Percentiles rank a stretch among this genome's conserved stretches.
These are phyloP conservation scores for Phylloscopus whistleri DNA, from an alignment of 2,113 vertebrate species.

Conservation along the genomic window DNA sequence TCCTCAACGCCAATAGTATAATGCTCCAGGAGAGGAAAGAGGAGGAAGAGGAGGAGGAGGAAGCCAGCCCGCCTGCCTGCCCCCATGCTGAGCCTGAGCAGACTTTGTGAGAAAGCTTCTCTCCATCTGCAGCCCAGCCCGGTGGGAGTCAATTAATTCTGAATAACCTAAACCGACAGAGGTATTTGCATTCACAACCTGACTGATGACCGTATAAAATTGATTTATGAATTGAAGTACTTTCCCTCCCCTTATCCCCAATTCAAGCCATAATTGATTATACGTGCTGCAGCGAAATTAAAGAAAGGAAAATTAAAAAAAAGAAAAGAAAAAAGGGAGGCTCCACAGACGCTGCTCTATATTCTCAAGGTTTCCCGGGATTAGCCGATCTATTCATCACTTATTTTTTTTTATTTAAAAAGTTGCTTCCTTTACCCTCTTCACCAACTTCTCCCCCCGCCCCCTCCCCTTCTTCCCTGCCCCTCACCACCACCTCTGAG, in stretches of 20 bases:
- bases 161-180: constrained; percentile 84
- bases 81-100: constrained; percentile 74
- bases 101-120: constrained; percentile 77
- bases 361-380: constrained; percentile 72
- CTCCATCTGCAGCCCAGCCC: constrained; percentile 75
- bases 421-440: constrained; percentile 66
- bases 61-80: constrained; percentile 48
- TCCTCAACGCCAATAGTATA: constrained; percentile 53
- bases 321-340: constrained; percentile 72
- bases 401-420: constrained; percentile 74
- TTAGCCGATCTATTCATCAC: constrained; percentile 76
- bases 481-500: neutral
- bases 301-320: constrained; percentile 70
- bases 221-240: constrained; percentile 97
- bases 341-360: constrained; percentile 54
- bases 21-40: constrained; percentile 60
- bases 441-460: neutral
- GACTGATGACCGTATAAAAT: constrained; percentile 99
- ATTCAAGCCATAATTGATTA: constrained; percentile 98
- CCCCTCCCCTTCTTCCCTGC: neutral
- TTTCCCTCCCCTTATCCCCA: constrained; percentile 79
- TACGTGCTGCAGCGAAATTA: constrained; percentile 88
- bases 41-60: constrained; percentile 58
- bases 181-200: constrained; percentile 91
- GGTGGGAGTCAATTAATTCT: constrained; percentile 85